phyloP scores from a whole-genome alignment of 2,888 invertebrate genomes.

The Mactromeris polynyma region DNA sequence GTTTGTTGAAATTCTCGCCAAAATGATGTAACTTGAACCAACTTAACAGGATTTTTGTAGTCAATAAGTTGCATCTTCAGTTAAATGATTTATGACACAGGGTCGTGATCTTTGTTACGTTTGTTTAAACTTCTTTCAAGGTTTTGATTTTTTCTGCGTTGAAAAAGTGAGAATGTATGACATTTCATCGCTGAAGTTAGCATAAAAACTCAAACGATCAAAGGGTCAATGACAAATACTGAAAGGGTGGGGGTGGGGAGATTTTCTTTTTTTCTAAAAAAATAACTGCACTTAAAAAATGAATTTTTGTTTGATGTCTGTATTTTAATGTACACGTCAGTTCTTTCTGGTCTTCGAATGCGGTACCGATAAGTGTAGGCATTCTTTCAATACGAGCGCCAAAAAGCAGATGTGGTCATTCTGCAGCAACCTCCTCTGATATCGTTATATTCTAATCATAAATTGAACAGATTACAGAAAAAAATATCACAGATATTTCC shows the following conservation, averaged over 20 bases:
- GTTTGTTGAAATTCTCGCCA: background rate
- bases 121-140: background rate
- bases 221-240: background rate
- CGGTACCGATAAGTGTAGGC: background rate
- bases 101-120: background rate
- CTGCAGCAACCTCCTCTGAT: no score
- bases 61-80: slow-evolving; percentile 7
- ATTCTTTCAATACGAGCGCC: no score
- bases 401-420: no score
- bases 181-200: background rate
- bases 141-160: background rate
- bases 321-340: background rate
- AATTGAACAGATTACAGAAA: no score
- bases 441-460: no score
- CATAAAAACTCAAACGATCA: background rate
- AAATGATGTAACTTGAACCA: slow-evolving; percentile 15
- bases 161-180: background rate
- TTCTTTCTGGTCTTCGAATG: background rate
- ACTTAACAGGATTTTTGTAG: slow-evolving; percentile 12
- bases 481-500: no score
- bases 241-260: background rate
- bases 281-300: background rate
- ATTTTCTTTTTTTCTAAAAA: background rate
- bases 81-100: slow-evolving; percentile 10
- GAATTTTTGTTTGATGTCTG: background rate